Percentiles rank a stretch among this genome's conserved stretches.
phyloP scores from a whole-genome alignment of 1,140 invertebrate species.

The Neomicropteryx cornuta region DNA sequence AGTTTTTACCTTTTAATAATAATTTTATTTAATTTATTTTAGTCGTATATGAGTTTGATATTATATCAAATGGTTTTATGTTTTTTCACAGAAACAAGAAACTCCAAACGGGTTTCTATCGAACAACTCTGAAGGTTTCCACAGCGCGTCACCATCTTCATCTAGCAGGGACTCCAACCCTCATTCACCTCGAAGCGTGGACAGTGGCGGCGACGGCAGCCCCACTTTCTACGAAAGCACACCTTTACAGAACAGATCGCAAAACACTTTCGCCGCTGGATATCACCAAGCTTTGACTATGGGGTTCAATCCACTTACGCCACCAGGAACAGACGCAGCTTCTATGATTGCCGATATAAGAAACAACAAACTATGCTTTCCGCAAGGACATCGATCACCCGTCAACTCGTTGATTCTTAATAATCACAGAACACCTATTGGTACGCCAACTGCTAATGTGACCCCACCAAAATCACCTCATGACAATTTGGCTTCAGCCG shows the following conservation, averaged over 20 bases:
- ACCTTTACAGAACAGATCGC: constrained; percentile 26
- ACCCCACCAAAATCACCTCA: constrained; percentile 45
- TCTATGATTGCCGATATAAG: too few species aligned
- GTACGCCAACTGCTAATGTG: constrained; percentile 19
- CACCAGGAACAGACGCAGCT: constrained; percentile 35
- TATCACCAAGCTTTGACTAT: constrained; percentile 23
- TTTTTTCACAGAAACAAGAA: constrained; percentile 28
- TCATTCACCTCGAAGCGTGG: constrained; percentile 30
- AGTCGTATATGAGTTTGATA: too few species aligned
- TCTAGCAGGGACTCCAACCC: constrained; percentile 37
- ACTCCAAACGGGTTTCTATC: constrained; percentile 14
- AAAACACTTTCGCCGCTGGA: too few species aligned
- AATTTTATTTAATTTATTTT: too few species aligned
- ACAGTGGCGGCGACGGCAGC: constrained; percentile 31
- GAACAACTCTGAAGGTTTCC: constrained; percentile 35
- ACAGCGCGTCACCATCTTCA: constrained; percentile 36
- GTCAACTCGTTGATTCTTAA: too few species aligned
- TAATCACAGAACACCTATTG: too few species aligned
- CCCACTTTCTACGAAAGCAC: constrained; percentile 36
- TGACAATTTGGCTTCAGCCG: constrained; percentile 25
- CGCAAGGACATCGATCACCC: too few species aligned
- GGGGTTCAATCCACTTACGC: constrained; percentile 30
- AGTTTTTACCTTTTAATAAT: too few species aligned
- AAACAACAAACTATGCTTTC: too few species aligned
- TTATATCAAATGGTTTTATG: too few species aligned